phyloP scores from a whole-genome alignment of 2,113 vertebrate species.

The Sander vitreus region DNA sequence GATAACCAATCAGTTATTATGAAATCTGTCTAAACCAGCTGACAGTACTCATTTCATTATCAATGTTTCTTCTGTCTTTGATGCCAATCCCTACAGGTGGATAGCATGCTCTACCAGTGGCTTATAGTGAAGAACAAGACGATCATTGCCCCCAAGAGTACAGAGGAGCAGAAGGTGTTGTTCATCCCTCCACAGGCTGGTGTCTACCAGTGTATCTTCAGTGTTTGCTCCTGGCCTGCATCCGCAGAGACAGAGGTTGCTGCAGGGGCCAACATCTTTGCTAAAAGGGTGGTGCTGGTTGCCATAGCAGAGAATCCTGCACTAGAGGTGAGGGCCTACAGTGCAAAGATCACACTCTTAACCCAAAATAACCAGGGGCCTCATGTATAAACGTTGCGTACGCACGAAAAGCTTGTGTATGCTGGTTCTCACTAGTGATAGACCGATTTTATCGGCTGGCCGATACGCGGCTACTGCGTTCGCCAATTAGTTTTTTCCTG shows the following conservation, averaged over 20 bases:
- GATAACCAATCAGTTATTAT: neutral
- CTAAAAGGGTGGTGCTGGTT: slow-evolving; percentile 89
- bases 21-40: neutral
- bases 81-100: slow-evolving; percentile 82
- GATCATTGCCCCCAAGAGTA: slow-evolving; percentile 90
- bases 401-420: no score
- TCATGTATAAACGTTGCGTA: no score
- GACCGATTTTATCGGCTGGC: no score
- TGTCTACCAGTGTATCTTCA: slow-evolving; percentile 91
- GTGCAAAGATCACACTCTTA: neutral
- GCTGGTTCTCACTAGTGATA: no score
- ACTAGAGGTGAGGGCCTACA: slow-evolving; percentile 86
- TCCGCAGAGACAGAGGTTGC: slow-evolving; percentile 87
- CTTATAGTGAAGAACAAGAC: slow-evolving; percentile 95
- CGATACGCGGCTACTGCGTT: no score
- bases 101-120: slow-evolving; percentile 89
- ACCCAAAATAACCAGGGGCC: no score
- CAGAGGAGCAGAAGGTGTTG: slow-evolving; percentile 93
- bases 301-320: slow-evolving; percentile 91
- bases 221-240: slow-evolving; percentile 92
- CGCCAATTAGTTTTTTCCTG: no score
- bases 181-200: slow-evolving; percentile 90
- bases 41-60: neutral
- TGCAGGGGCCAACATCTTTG: slow-evolving; percentile 88
- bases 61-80: neutral